Base-by-base conservation (phyloP, 1,140 invertebrate species). In the Aphaenogaster rudis region DNA sequence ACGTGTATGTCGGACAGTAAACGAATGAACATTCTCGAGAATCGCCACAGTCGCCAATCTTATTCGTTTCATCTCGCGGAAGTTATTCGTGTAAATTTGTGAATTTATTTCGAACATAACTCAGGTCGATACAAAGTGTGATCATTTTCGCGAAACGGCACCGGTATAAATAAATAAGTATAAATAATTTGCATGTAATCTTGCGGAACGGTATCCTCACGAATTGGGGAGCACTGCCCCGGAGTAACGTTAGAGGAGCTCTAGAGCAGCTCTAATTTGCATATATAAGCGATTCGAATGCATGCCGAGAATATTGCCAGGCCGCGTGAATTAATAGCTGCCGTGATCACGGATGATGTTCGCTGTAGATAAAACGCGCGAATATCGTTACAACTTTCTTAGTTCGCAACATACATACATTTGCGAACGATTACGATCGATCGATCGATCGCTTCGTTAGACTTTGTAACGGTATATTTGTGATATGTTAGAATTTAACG, bases 311-410 rank as follows among this genome's bases (percentile, higher is more conserved):
- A 74, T 84, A 63, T 64, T 42, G 36, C 33, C 50, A 17, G 4
- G 54, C 15, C 13, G 54, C 79, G 13, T 84, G 69, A 76, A 84
- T 74, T 84, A 84, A 81, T 81, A 71, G 64, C 21, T 5, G 28
- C 21, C 36, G 33, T 21, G 72, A 76, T 76, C n/a, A 45, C 78
- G 64, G 66, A 81, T 42, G 79, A 81, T 84, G 54, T 54, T 82
- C 3, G 28, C 28, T 17, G 33, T 0, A 76, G 54, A 84, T 63
- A 76, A 81, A 61, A 61, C 54, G 54, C 28, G 42, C 33, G 42
- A 50, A 21, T 6, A 78, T 63, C 64, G 64, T 42, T 54, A 80
- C 78, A 69, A 69, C 78, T 81, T 21, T 42, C 36, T 54, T 81
- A 69, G 15, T 5, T 28, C n/a, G 63, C 64, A 69, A 67, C 9